Conservation (phyloP, 2,113 vertebrate species). For the Corythornis vintsioides region DNA sequence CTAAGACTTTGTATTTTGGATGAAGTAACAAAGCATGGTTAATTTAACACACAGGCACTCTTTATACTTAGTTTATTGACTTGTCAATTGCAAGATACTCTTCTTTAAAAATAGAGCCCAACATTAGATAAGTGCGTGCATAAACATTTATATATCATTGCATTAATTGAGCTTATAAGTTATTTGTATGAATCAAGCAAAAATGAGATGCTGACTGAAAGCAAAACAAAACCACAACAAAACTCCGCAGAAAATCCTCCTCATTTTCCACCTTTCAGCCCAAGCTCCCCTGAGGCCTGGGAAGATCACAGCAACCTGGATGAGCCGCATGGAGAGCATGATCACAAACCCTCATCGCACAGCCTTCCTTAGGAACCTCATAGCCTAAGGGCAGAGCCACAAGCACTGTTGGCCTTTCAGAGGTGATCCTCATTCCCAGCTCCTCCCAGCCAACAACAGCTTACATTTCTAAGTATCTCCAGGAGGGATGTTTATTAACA, state of each 20-base stretch:
- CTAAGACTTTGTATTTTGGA: not conserved
- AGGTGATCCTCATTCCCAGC: not conserved
- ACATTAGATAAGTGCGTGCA: conserved; percentile 37
- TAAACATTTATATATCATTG: conserved; percentile 62
- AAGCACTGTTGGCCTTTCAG: not conserved
- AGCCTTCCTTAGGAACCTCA: not conserved
- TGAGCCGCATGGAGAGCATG: rapidly evolving
- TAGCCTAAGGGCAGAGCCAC: not conserved
- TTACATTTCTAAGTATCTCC: not conserved
- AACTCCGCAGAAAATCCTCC: not conserved
- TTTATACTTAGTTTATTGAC: conserved; percentile 21
- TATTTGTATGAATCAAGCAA: conserved; percentile 15
- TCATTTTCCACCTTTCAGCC: not conserved
- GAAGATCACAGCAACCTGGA: not conserved
- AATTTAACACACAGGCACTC: conserved; percentile 6
- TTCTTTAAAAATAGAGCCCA: conserved; percentile 52
- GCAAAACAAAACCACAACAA: not conserved
- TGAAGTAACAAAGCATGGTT: not conserved
- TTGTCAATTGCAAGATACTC: conserved; percentile 36
- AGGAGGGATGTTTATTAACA: not conserved
- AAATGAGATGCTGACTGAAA: not conserved
- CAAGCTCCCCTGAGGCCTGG: not conserved
- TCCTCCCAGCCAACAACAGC: not conserved
- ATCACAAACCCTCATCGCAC: not conserved
- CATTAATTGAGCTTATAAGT: conserved; percentile 33